Evolutionary conservation across 2,888 invertebrate genomes (phyloP).

Genomic region (Andrena bucephala): DNA sequence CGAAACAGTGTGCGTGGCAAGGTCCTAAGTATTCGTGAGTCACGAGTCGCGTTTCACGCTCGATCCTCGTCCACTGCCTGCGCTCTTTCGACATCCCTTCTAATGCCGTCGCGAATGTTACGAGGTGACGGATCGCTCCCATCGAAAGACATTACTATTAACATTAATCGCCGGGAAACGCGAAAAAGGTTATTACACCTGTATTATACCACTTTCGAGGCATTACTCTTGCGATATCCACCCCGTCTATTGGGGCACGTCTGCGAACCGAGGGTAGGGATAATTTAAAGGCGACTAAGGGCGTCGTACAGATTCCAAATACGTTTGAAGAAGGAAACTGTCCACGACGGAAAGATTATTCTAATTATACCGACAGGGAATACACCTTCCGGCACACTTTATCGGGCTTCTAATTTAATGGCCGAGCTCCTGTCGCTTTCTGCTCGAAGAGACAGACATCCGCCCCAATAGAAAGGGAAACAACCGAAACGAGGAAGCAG

Average conservation of each 20-base stretch:
- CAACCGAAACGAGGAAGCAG: conserved; percentile 55
- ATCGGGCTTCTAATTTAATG: conserved; percentile 61
- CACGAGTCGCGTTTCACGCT: conserved; percentile 50
- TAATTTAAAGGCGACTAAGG: not conserved
- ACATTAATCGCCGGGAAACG: conserved; percentile 15
- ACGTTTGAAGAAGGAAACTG: conserved; percentile 16
- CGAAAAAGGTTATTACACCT: not conserved
- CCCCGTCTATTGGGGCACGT: not conserved
- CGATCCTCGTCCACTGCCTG: conserved; percentile 17
- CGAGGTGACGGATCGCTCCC: conserved; percentile 30
- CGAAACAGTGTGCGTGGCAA: conserved; percentile 39
- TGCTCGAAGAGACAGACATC: conserved; percentile 65
- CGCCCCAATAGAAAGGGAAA: conserved; percentile 61
- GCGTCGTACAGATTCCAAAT: not conserved
- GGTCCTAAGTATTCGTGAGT: conserved; percentile 51
- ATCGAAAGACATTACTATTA: not conserved
- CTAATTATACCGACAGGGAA: conserved; percentile 33
- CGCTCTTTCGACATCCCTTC: conserved; percentile 39
- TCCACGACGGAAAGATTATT: conserved; percentile 32
- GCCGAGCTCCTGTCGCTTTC: conserved; percentile 63
- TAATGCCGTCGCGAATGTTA: conserved; percentile 27
- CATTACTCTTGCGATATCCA: not conserved
- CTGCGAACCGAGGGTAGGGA: not conserved
- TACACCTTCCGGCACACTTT: conserved; percentile 54
- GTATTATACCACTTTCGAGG: not conserved